A percentile compares a stretch with the other conserved stretches of the same genome.
These are phyloP conservation scores for Antheraea yamamai DNA, from an alignment of 2,888 invertebrate genomes.

Conservation along the genomic window DNA sequence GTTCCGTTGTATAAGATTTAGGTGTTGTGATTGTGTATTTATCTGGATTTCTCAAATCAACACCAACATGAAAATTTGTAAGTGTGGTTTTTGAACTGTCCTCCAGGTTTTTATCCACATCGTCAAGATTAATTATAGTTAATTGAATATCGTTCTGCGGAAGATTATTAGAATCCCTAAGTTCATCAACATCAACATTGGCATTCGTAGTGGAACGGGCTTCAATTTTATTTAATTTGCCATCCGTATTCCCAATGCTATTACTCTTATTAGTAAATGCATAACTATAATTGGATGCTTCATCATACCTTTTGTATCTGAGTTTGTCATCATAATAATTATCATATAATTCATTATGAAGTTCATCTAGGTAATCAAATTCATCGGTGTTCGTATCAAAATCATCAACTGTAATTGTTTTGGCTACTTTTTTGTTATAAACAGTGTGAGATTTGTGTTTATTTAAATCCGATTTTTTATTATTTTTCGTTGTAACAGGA, in stretches of 20 bases:
- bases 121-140: constrained; percentile 42
- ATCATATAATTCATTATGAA: constrained; percentile 25
- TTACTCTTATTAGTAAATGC: not conserved
- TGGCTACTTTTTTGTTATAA: not conserved
- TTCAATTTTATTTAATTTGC: not conserved
- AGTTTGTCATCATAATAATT: constrained; percentile 11
- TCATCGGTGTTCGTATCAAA: constrained; percentile 23
- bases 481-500: not conserved
- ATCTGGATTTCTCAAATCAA: constrained; percentile 14
- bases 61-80: not conserved
- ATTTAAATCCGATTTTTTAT: constrained; percentile 8
- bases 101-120: constrained; percentile 22
- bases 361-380: constrained; percentile 31
- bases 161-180: not conserved
- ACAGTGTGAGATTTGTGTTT: not conserved
- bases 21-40: constrained; percentile 1
- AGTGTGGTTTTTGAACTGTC: not conserved
- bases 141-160: constrained; percentile 34
- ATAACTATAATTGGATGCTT: not conserved
- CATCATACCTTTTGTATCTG: constrained; percentile 16
- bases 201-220: not conserved
- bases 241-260: not conserved
- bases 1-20: not conserved
- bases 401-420: not conserved
- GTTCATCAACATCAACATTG: not conserved